A percentile compares a stretch with the other conserved stretches of the same genome.
Evolutionary conservation across 1,140 invertebrate genomes (phyloP).

Genomic region (Drosophila guanche): DNA sequence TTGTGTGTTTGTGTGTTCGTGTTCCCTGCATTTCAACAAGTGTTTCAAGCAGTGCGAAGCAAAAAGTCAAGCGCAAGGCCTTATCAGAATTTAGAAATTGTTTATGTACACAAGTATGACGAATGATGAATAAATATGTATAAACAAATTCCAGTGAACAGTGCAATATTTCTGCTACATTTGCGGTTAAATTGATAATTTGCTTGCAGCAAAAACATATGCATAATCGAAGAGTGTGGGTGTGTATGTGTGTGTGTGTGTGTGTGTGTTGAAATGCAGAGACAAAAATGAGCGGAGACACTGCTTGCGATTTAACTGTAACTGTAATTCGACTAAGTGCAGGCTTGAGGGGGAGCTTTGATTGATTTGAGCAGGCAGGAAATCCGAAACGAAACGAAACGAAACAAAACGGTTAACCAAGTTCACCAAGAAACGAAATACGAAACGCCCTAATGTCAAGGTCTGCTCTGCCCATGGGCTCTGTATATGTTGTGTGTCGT

Average conservation of each 20-base stretch:
- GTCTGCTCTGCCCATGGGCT: conserved; percentile 25
- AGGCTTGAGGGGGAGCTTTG: conserved; percentile 26
- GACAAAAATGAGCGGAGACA: too few species aligned
- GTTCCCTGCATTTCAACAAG: conserved; percentile 44
- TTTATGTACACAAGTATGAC: too few species aligned
- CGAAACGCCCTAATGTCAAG: conserved; percentile 66
- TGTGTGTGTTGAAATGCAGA: too few species aligned
- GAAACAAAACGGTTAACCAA: conserved; percentile 14
- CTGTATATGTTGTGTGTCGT: conserved; percentile 8
- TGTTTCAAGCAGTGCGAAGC: conserved; percentile 45
- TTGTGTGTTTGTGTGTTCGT: conserved; percentile 7
- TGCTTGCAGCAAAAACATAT: too few species aligned
- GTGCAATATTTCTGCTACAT: too few species aligned
- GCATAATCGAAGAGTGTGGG: too few species aligned
- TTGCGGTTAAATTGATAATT: too few species aligned
- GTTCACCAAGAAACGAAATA: conserved; percentile 17
- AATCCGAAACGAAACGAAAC: conserved; percentile 23
- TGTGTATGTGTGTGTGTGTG: too few species aligned
- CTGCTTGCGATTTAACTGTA: too few species aligned
- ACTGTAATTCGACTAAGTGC: not conserved
- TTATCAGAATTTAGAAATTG: too few species aligned
- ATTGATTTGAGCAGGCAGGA: conserved; percentile 45
- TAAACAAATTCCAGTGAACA: too few species aligned
- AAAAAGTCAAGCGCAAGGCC: conserved; percentile 30
- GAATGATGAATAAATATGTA: too few species aligned